phyloP scores from a whole-genome alignment of 1,140 invertebrate species.

The Hypsibius dujardini region DNA sequence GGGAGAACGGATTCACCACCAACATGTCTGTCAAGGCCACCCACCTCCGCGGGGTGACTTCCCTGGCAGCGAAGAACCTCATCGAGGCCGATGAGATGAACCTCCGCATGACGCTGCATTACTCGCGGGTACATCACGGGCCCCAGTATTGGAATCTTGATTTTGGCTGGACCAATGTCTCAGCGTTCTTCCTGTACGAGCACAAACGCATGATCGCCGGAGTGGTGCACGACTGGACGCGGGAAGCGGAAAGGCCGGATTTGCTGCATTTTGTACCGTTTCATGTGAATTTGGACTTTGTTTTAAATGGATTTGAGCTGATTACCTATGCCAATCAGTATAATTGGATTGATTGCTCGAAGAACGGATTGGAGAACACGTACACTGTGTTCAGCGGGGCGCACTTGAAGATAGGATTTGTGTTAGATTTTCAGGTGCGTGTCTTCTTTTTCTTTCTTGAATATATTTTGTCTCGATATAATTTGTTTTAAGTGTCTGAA shows the following conservation, averaged over 20 bases:
- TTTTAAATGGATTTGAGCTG: conserved; percentile 86
- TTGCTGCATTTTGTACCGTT: conserved; percentile 88
- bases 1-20: not conserved
- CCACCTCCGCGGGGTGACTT: conserved; percentile 4
- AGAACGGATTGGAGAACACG: conserved; percentile 24
- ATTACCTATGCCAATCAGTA: conserved; percentile 84
- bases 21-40: not conserved
- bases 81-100: conserved; percentile 7
- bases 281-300: conserved; percentile 76
- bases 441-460: not conserved
- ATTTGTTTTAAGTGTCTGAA: too few relatives aligned
- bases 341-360: conserved; percentile 94
- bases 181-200: conserved; percentile 11
- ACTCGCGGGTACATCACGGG: conserved; percentile 6
- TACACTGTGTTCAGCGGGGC: conserved; percentile 21
- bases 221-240: conserved; percentile 87
- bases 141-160: conserved; percentile 15
- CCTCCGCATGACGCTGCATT: not conserved
- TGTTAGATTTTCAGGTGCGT: not conserved
- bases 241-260: conserved; percentile 61
- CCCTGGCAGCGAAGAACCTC: not conserved
- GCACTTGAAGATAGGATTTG: not conserved
- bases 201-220: conserved; percentile 37
- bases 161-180: conserved; percentile 14
- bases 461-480: too few relatives aligned